Evolutionary conservation across 2,797 vertebrate genomes (phyloP).

Genomic region (Pristis pectinata): DNA sequence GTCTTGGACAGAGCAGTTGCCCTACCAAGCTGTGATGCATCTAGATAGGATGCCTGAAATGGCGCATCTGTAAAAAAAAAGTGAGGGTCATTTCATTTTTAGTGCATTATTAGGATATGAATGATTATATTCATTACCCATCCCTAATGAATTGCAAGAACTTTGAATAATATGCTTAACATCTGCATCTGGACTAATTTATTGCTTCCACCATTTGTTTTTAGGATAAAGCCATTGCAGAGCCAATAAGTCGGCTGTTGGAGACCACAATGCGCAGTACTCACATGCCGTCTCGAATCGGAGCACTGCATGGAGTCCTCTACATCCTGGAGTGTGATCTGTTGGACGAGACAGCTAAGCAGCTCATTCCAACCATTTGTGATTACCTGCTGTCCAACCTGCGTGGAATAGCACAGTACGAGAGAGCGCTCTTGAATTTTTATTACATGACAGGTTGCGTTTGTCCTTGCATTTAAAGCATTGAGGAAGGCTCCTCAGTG

Average conservation of each 20-base stretch:
- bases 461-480: neutral
- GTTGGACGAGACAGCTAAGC: conserved; percentile 87
- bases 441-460: neutral
- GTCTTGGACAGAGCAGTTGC: too few species aligned
- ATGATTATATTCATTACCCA: too few species aligned
- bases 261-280: conserved; percentile 85
- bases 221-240: conserved; percentile 88
- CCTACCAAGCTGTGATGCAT: too few species aligned
- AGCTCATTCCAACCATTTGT: conserved; percentile 80
- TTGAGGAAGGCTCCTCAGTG: neutral
- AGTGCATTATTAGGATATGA: too few species aligned
- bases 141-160: neutral
- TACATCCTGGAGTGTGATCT: conserved; percentile 95
- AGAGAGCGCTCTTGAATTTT: conserved; percentile 20
- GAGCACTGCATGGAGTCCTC: conserved; percentile 85
- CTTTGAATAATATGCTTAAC: neutral
- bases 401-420: conserved; percentile 81
- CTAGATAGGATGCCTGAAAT: too few species aligned
- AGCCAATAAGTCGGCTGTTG: conserved; percentile 84
- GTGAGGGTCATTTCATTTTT: too few species aligned
- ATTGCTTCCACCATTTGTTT: conserved; percentile 30
- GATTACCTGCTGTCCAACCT: conserved; percentile 91
- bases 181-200: neutral
- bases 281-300: conserved; percentile 86
- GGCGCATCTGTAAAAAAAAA: too few species aligned